phyloP scores from a whole-genome alignment of 2,888 invertebrate species.

The Caenorhabditis imperialis region DNA sequence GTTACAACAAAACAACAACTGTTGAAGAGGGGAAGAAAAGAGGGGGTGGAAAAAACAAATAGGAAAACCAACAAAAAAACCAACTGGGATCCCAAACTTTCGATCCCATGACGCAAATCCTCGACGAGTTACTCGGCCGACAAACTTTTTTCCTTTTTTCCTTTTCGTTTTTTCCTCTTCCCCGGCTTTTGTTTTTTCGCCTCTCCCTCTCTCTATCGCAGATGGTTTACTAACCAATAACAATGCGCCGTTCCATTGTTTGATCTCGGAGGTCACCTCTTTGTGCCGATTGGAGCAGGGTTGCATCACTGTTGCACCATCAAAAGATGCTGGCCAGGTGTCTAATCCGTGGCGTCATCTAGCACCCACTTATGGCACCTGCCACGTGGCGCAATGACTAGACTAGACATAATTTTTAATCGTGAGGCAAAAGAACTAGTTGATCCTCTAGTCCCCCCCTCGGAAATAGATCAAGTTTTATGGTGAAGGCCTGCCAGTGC shows the following conservation, averaged over 20 bases:
- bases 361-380: too few species aligned
- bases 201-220: constrained; percentile 7
- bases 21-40: constrained; percentile 12
- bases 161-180: constrained; percentile 12
- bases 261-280: neutral
- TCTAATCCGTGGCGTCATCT: too few species aligned
- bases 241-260: constrained; percentile 22
- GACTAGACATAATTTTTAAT: too few species aligned
- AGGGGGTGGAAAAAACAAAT: constrained; percentile 19
- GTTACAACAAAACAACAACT: constrained; percentile 15
- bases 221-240: constrained; percentile 34
- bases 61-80: constrained; percentile 6
- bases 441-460: too few species aligned
- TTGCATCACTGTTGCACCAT: too few species aligned
- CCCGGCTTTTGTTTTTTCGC: neutral
- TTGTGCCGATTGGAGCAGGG: neutral
- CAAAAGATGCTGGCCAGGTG: too few species aligned
- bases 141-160: constrained; percentile 21
- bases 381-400: too few species aligned
- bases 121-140: neutral
- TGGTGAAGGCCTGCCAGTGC: too few species aligned
- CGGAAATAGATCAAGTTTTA: too few species aligned
- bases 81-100: constrained; percentile 11
- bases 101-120: neutral
- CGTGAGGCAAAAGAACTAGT: too few species aligned